A percentile compares a stretch with the other conserved stretches of the same genome.
phyloP scores from a whole-genome alignment of 2,888 invertebrate genomes.

The Meganola albula region DNA sequence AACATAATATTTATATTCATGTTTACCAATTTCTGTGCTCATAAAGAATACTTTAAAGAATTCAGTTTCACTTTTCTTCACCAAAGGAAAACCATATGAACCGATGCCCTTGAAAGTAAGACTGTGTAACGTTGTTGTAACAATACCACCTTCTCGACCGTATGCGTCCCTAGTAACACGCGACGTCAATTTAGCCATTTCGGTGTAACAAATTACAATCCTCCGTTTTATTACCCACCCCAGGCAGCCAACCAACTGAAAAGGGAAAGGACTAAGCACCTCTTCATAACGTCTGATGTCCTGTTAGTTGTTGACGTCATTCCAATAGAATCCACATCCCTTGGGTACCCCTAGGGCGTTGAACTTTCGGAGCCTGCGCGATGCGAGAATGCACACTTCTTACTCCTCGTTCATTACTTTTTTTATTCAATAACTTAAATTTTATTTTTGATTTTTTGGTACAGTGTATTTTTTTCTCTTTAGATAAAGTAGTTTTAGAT shows the following conservation, averaged over 20 bases:
- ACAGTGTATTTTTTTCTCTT: too few relatives aligned
- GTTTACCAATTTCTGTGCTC: too few relatives aligned
- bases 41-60: too few relatives aligned
- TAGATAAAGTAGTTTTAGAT: too few relatives aligned
- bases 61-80: too few relatives aligned
- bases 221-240: constrained; percentile 21
- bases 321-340: constrained; percentile 72
- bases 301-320: constrained; percentile 79
- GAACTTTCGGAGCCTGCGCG: constrained; percentile 33
- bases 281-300: constrained; percentile 54
- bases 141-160: constrained; percentile 21
- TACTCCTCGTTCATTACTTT: too few relatives aligned
- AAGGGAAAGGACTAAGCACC: constrained; percentile 44
- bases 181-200: constrained; percentile 57
- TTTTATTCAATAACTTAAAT: too few relatives aligned
- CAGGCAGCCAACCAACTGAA: constrained; percentile 26
- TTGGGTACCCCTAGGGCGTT: constrained; percentile 61
- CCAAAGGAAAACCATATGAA: too few relatives aligned
- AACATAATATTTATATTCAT: too few relatives aligned
- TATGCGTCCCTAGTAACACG: constrained; percentile 39
- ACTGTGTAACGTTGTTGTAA: too few relatives aligned
- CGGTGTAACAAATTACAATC: constrained; percentile 47
- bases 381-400: constrained; percentile 7
- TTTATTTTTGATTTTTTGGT: too few relatives aligned
- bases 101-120: too few relatives aligned